Base-by-base conservation (phyloP, 2,113 vertebrate genomes). In the Paralichthys olivaceus region DNA sequence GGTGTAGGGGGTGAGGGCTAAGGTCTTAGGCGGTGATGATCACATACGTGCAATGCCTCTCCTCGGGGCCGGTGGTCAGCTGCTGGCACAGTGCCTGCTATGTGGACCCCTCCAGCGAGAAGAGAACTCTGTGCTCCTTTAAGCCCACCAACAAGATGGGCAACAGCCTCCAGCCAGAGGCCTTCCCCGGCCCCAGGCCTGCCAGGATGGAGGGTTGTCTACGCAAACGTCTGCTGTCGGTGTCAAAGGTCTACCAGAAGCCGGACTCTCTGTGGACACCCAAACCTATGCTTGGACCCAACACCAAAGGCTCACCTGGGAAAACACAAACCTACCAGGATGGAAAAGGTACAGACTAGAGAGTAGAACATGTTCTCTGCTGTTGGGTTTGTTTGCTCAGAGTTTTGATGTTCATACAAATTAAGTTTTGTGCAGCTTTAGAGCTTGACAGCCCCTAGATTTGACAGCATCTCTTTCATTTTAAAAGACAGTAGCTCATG, bases 21-120 rank as follows among this genome's bases (percentile, higher is more conserved):
- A 88, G 88, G 84, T 89, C 79, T 86, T 81, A 90, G 64, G 76
- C 6, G 3, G 91, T 87, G 92, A 97, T 96, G 95, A 95, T 95
- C 79, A 92, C 95, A 91, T 95, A 95, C 82, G 91, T 94, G 85
- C 95, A 89, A 68, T 95, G 95, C 91, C 91, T 96, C 91, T 93
- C 93, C 25, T 68, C 91, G 2, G 93, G 94, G 59, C 93, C 93
- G 0, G 93, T 90, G 93, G 93, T 95, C 82, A 93, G 93, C 71
- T 96, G 95, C 94, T 94, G 94, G 89, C 85, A 91, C 90, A 88
- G 86, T 88, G 88, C 91, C 90, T 94, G 93, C 93, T 91, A 94
- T 87, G 92, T 95, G 89, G 95, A 94, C 84, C 81, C 84, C 51
- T 19, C 80, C 28, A 77, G 87, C 0, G 83, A 94, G 64, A 93